Base-by-base conservation (phyloP, 2,797 vertebrate genomes). In the Acridotheres tristis region DNA sequence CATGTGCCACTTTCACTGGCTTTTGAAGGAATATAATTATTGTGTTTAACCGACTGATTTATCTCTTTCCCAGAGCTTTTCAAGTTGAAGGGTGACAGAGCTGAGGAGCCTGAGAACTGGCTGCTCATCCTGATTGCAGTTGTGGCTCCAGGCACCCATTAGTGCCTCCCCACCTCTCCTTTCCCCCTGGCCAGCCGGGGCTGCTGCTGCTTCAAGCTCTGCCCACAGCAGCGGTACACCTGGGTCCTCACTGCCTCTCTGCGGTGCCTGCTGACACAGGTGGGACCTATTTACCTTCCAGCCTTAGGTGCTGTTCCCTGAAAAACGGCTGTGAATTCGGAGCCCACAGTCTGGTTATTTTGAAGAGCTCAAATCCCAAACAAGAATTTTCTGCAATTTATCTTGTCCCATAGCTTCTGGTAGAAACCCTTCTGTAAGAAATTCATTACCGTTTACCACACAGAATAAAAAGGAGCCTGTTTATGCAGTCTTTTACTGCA, bases 1-100 rank as follows among this genome's bases (percentile, higher is more conserved):
- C 88, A 69, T 17, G 65, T 88, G 91, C 69, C 91, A 67, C 89
- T 96, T 92, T 85, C 72, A 85, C 83, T 95, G 13, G 66, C 92
- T 85, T 95, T 89, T 51, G 65, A 89, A 95, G 84, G 87, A 93
- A 96, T 96, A 89, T 93, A 97, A 97, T 97, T 93, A 95, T 72
- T 93, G 73, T 27, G 22, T 96, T 96, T 97, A 89, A 96, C 74
- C 19, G 88, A 93, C 89, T 90, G 89, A 94, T 89, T 97, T 94
- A 95, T 80, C 76, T 74, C 45, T 91, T 96, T 90, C 82, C 71
- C 59, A 58, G 75, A 91, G 92, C 76, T 95, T 92, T 91, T 93
- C 76, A 73, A 75, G 58, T 45, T 80, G 72, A 96, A 92, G 74
- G 67, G 55, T 76, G 66, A 62, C 73, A 78, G 68, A 42, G 13